Percentiles rank a stretch among this genome's conserved stretches.
Conservation (phyloP, 2,888 invertebrate species). For the Abrostola tripartita region DNA sequence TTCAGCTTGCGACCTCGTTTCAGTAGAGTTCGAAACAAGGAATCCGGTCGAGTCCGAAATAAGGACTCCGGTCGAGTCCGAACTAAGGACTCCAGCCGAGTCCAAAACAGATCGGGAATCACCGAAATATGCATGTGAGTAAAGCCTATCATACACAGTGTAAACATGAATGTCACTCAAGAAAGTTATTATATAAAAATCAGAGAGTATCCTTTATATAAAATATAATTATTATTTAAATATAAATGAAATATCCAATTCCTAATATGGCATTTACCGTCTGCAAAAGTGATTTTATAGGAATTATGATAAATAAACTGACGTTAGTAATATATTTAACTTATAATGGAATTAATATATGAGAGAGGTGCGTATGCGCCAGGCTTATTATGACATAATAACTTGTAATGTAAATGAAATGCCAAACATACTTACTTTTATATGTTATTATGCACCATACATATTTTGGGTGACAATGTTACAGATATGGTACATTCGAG, state of each 20-base stretch:
- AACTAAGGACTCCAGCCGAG: no score
- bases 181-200: slow-evolving; percentile 5
- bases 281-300: slow-evolving; percentile 84
- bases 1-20: slow-evolving; percentile 1
- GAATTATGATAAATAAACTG: slow-evolving; percentile 80
- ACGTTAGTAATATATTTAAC: slow-evolving; percentile 77
- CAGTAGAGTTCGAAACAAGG: neutral
- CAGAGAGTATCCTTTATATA: slow-evolving; percentile 67
- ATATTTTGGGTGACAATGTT: slow-evolving; percentile 70
- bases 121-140: neutral
- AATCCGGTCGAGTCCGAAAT: neutral
- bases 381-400: slow-evolving; percentile 62
- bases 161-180: slow-evolving; percentile 24
- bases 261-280: slow-evolving; percentile 88
- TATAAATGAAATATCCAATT: slow-evolving; percentile 80
- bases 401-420: slow-evolving; percentile 70
- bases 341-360: slow-evolving; percentile 73
- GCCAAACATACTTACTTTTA: slow-evolving; percentile 77
- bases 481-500: slow-evolving; percentile 64
- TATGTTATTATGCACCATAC: slow-evolving; percentile 71
- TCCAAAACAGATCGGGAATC: neutral
- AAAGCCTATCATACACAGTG: neutral
- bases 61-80: neutral
- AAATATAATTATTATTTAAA: slow-evolving; percentile 57
- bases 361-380: slow-evolving; percentile 54